A percentile compares a stretch with the other conserved stretches of the same genome.
These are phyloP conservation scores for Catalaphyllia jardinei DNA, from an alignment of 64 coral and sea anemone genomes.

Conservation along the genomic window DNA sequence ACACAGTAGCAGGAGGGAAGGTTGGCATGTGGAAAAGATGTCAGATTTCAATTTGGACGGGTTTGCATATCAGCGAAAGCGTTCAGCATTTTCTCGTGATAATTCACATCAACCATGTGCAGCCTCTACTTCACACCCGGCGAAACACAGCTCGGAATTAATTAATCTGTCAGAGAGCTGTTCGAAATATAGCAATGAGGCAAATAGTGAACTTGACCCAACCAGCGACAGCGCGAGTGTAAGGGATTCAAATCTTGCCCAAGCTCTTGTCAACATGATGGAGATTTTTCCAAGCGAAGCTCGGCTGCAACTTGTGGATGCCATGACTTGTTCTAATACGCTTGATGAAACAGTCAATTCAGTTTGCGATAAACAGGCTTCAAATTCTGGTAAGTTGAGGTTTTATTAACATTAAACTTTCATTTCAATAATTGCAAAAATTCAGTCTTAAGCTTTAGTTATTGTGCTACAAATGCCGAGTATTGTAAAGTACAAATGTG, in stretches of 20 bases:
- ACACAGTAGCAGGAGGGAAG: neutral
- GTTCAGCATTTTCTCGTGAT: neutral
- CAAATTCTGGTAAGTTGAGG: neutral
- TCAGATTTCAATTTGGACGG: conserved; percentile 16
- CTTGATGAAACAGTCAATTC: conserved; percentile 6
- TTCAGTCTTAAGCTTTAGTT: too few species aligned
- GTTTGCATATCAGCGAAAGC: conserved; percentile 32
- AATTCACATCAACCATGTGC: neutral
- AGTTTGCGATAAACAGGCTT: neutral
- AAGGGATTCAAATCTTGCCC: neutral
- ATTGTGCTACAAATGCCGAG: too few species aligned
- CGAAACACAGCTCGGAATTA: neutral
- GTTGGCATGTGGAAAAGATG: neutral
- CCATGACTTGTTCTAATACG: neutral
- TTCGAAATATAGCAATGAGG: neutral
- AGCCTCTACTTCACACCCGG: neutral
- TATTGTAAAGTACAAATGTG: too few species aligned
- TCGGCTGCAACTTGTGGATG: neutral
- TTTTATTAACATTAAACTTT: too few species aligned
- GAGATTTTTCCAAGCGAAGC: conserved; percentile 3
- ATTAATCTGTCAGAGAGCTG: neutral
- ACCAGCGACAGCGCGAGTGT: neutral
- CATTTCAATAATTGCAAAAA: too few species aligned
- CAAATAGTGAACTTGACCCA: neutral
- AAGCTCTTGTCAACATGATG: neutral